phyloP scores from a whole-genome alignment of 2,797 vertebrate genomes.

The Aldrovandia affinis region DNA sequence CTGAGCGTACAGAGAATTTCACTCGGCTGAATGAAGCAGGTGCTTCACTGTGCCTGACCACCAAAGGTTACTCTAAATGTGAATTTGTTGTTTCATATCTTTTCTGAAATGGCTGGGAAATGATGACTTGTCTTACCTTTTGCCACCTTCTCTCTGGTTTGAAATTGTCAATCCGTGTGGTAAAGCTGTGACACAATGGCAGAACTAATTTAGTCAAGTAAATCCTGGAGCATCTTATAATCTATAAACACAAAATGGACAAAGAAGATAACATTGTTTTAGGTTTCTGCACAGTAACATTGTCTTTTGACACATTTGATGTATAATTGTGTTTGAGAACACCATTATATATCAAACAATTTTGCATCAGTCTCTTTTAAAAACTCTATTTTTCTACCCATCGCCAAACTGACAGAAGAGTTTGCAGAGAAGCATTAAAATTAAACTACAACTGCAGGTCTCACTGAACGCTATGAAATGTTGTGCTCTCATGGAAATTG shows the following conservation, averaged over 20 bases:
- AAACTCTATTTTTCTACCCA: too few species aligned
- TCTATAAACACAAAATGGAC: neutral
- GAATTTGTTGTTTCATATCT: neutral
- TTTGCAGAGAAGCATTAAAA: too few species aligned
- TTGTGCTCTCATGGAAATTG: too few species aligned
- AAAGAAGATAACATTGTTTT: neutral
- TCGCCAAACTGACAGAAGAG: too few species aligned
- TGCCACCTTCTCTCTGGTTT: neutral
- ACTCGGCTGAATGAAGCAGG: neutral
- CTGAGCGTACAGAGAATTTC: neutral
- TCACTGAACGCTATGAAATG: too few species aligned
- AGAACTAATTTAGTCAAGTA: neutral
- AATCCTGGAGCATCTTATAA: neutral
- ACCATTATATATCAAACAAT: too few species aligned
- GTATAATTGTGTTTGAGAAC: too few species aligned
- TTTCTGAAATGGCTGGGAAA: neutral
- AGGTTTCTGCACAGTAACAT: neutral
- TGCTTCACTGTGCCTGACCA: neutral
- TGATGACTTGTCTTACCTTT: neutral
- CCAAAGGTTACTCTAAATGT: conserved; percentile 24
- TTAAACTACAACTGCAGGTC: too few species aligned
- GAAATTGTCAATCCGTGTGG: neutral
- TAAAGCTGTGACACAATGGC: neutral
- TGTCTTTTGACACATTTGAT: neutral
- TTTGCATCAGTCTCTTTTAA: too few species aligned